These are phyloP conservation scores for Corythornis leucogaster DNA, from an alignment of 2,797 vertebrate genomes.

Conservation along the genomic window DNA sequence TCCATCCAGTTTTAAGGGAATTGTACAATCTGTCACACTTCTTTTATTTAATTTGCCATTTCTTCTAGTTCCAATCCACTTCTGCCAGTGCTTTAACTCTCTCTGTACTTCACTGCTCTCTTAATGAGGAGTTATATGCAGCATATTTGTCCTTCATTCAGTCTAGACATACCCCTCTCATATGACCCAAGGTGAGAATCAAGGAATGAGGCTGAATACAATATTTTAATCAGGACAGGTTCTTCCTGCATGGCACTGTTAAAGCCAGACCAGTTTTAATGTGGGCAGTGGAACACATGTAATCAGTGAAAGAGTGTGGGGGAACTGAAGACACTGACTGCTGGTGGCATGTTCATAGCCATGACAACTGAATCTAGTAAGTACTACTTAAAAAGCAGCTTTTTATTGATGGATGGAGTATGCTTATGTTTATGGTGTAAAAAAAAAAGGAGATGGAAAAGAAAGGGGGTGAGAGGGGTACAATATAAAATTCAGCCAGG, in stretches of 20 bases:
- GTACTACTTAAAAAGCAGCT: background rate
- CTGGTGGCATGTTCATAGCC: background rate
- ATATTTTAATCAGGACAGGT: background rate
- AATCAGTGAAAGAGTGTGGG: background rate
- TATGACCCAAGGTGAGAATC: background rate
- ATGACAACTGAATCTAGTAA: background rate
- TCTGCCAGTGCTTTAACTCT: background rate
- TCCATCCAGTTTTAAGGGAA: background rate
- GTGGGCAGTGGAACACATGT: fast-evolving
- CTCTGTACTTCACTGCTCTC: background rate
- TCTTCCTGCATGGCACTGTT: background rate
- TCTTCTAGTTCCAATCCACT: background rate
- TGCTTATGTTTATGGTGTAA: background rate
- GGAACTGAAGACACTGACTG: background rate
- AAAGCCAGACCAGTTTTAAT: background rate
- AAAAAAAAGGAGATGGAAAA: background rate
- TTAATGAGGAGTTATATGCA: background rate
- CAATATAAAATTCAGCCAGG: background rate
- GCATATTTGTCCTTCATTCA: background rate
- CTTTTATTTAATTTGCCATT: background rate
- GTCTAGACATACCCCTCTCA: background rate
- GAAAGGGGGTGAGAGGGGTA: fast-evolving
- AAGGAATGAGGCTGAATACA: background rate
- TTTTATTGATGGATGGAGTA: background rate
- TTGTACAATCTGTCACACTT: background rate